These are phyloP conservation scores for Pavo muticus DNA, from an alignment of 2,113 vertebrate genomes.

Conservation along the genomic window DNA sequence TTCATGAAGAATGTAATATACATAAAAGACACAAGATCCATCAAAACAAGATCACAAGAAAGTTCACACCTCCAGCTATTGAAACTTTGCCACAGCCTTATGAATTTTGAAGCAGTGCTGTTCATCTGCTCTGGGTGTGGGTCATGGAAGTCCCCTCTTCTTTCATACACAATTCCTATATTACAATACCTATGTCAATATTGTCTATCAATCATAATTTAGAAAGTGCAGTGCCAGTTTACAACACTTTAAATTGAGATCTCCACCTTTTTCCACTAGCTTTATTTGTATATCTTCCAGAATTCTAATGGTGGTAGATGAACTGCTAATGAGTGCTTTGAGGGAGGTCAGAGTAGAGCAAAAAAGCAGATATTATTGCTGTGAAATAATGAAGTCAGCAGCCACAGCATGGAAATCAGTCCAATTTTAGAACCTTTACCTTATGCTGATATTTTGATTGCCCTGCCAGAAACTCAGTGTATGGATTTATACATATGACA, in stretches of 20 bases:
- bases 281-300: neutral
- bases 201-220: neutral
- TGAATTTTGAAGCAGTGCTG: accelerated
- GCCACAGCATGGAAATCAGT: neutral
- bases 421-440: neutral
- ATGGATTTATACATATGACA: neutral
- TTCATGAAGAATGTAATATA: neutral
- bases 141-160: neutral
- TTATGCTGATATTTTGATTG: neutral
- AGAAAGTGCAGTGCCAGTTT: neutral
- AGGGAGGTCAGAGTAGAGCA: neutral
- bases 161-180: neutral
- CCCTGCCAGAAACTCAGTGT: neutral
- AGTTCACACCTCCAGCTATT: neutral
- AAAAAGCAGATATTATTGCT: neutral
- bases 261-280: neutral
- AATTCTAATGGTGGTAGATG: neutral
- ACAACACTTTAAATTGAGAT: neutral
- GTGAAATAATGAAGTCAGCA: neutral
- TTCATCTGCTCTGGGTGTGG: neutral
- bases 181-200: neutral
- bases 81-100: neutral
- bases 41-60: neutral
- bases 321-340: neutral
- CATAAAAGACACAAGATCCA: neutral